phyloP scores from a whole-genome alignment of 2,797 vertebrate genomes.

The Cyclopterus lumpus region DNA sequence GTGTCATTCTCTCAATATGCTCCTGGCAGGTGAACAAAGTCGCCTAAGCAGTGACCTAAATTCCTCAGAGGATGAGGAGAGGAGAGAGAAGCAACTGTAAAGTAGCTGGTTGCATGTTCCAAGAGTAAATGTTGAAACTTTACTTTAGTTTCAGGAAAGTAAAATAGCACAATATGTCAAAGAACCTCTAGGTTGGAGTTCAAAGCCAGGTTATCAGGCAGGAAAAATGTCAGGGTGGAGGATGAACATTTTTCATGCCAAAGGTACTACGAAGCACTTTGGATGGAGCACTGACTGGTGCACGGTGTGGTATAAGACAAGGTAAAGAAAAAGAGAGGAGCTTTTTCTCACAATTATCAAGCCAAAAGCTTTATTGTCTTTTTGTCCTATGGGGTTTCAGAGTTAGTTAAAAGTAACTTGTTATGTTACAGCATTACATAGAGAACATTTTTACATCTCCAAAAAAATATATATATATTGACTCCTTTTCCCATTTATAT shows the following conservation, averaged over 20 bases:
- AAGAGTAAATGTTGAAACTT: not conserved
- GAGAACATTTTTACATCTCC: no score
- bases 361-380: no score
- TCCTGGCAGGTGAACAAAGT: conserved; percentile 19
- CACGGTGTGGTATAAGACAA: not conserved
- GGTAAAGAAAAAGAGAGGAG: no score
- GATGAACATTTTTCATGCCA: not conserved
- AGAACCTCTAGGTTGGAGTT: not conserved
- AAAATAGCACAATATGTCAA: not conserved
- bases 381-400: no score
- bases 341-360: no score
- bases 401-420: not conserved
- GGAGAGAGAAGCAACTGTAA: not conserved
- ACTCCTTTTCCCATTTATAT: not conserved
- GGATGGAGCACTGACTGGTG: not conserved
- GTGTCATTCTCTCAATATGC: conserved; percentile 8
- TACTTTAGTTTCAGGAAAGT: not conserved
- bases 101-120: not conserved
- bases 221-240: not conserved
- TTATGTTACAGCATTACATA: not conserved
- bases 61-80: not conserved
- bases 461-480: not conserved
- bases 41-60: conserved; percentile 2
- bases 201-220: not conserved
- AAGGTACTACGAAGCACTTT: not conserved